A percentile compares a stretch with the other conserved stretches of the same genome.
Evolutionary conservation across 2,113 vertebrate species (phyloP).

Genomic region (Campylomormyrus numenius): DNA sequence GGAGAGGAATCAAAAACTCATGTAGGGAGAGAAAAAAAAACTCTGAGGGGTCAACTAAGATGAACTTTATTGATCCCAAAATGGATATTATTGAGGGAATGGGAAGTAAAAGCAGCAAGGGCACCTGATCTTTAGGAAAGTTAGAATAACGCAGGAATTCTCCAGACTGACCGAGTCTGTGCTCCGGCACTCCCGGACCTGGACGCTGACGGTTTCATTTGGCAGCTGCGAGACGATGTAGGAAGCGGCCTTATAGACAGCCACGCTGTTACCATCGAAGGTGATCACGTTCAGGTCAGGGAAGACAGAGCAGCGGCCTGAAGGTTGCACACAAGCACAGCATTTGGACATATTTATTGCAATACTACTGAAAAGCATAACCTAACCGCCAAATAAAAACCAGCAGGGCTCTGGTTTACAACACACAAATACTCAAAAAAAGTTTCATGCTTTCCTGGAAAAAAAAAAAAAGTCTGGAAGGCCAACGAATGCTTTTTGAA

Average conservation of each 20-base stretch:
- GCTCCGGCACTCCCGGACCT: constrained; percentile 74
- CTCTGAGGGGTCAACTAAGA: neutral
- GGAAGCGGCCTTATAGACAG: constrained; percentile 82
- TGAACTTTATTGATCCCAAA: neutral
- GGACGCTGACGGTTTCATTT: constrained; percentile 75
- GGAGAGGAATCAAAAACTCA: neutral
- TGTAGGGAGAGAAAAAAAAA: neutral
- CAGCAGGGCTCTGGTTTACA: neutral
- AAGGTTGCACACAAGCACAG: neutral
- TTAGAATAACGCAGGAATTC: neutral
- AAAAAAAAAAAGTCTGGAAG: neutral
- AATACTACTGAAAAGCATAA: neutral
- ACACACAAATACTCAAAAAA: neutral
- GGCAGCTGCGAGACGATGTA: constrained; percentile 74
- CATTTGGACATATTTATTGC: neutral
- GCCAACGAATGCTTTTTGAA: neutral
- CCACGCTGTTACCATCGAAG: constrained; percentile 78
- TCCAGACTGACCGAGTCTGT: constrained; percentile 55
- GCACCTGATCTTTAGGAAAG: neutral
- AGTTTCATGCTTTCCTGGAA: neutral
- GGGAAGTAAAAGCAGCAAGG: neutral
- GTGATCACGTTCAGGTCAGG: constrained; percentile 88
- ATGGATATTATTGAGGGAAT: neutral
- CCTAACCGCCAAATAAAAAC: neutral
- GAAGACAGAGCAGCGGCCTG: constrained; percentile 90